These are phyloP conservation scores for Hyperoplus immaculatus DNA, from an alignment of 2,797 vertebrate genomes.

Conservation along the genomic window DNA sequence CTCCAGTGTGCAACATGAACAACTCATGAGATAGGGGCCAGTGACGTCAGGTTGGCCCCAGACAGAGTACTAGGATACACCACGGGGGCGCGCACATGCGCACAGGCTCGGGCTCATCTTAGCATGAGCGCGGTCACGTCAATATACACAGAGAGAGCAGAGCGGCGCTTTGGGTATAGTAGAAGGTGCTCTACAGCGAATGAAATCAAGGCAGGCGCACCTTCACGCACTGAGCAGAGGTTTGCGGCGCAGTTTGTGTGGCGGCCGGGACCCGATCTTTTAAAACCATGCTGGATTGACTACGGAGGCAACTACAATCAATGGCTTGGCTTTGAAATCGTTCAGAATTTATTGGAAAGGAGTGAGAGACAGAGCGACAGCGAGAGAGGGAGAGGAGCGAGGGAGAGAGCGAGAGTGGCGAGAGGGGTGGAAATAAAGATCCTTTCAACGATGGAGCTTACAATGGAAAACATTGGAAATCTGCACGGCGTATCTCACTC, in stretches of 20 bases:
- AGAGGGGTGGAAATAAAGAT: constrained; percentile 84
- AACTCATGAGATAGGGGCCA: constrained; percentile 65
- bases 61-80: constrained; percentile 66
- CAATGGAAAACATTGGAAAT: constrained; percentile 96
- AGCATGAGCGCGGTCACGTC: constrained; percentile 80
- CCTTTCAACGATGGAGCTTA: constrained; percentile 93
- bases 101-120: constrained; percentile 77
- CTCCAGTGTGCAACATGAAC: constrained; percentile 64
- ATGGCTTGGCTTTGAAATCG: constrained; percentile 90
- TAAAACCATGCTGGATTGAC: constrained; percentile 89
- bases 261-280: constrained; percentile 73
- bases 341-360: constrained; percentile 89
- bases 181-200: constrained; percentile 77
- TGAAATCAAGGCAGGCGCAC: constrained; percentile 75
- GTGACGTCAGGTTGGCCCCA: constrained; percentile 80
- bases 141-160: constrained; percentile 78
- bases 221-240: constrained; percentile 71
- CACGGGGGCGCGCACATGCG: constrained; percentile 78
- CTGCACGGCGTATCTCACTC: constrained; percentile 93
- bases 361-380: constrained; percentile 80
- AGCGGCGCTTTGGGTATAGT: constrained; percentile 74
- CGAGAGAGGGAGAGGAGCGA: constrained; percentile 73
- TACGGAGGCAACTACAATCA: constrained; percentile 85
- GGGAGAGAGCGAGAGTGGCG: constrained; percentile 74
- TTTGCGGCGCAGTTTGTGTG: constrained; percentile 68